Base-by-base conservation (phyloP, 2,888 invertebrate genomes). In the Morinoia aosen region DNA sequence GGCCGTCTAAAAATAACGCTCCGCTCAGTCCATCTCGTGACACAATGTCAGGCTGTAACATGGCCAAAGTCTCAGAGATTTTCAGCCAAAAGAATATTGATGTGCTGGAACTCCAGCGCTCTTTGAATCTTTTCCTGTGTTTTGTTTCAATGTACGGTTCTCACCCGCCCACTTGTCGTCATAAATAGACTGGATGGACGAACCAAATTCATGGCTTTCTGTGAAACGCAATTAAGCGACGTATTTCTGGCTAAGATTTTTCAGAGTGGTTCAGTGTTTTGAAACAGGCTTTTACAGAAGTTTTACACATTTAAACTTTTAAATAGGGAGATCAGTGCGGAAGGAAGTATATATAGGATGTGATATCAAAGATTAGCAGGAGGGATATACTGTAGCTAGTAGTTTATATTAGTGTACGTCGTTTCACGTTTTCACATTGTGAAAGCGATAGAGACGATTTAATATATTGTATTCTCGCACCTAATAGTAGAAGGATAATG, bases 1-100 rank as follows among this genome's bases (percentile, higher is more conserved):
- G 25, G 25, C 16, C 8, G 76, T 76, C 76, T 76, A 76, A 25
- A 76, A 76, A 76, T 76, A 76, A 16, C 33, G 76, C 16, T 16
- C 76, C 19, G 19, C 76, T 76, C 76, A 25, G 76, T 76, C 76
- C 76, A 76, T 16, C 76, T 76, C 25, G n/a, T 76, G 76, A 76
- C 76, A 76, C 76, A 76, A 76, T 76, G 76, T 76, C 76, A 76
- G 76, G 76, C 76, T 76, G 76, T 76, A 33, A 76, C 33, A 76
- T 33, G 76, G 33, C 33, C 33, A 2, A 76, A 76, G 25, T 76
- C 76, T 76, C 76, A 76, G 76, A 76, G 76, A 33, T 76, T 76
- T 76, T 76, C 25, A 76, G 76, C 8, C 25, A 33, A 19, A 76
- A 25, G 76, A 76, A 76, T 76, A 76, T 76, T 76, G 19, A 76